Evolutionary conservation across 2,113 vertebrate genomes (phyloP).

Genomic region (Harpagus bidentatus): DNA sequence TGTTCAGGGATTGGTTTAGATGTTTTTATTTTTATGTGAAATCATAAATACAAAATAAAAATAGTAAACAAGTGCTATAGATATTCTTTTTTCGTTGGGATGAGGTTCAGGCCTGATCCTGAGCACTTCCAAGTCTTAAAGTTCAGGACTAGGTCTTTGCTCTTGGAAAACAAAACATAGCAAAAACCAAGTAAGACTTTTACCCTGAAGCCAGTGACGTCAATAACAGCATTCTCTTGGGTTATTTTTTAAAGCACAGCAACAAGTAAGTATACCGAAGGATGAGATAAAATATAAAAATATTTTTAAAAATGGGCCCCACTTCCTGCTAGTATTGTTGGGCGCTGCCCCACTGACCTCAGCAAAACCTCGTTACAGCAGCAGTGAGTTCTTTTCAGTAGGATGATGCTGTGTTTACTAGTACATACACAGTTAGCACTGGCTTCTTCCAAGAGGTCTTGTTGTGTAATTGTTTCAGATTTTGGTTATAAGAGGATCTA

Average conservation of each 20-base stretch:
- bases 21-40: conserved; percentile 51
- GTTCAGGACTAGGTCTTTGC: not conserved
- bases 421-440: not conserved
- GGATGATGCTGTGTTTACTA: not conserved
- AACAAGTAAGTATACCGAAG: not conserved
- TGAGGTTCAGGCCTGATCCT: not conserved
- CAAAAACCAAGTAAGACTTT: not conserved
- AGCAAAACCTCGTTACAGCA: not conserved
- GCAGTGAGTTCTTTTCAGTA: not conserved
- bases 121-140: not conserved
- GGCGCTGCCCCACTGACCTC: not conserved
- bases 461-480: not conserved
- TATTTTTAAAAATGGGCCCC: not conserved
- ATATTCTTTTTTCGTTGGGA: not conserved
- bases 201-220: not conserved
- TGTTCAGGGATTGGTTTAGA: not conserved
- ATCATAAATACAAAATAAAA: conserved; percentile 63
- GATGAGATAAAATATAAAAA: not conserved
- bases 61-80: conserved; percentile 51
- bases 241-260: not conserved
- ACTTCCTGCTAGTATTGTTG: not conserved
- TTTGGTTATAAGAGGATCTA: not conserved
- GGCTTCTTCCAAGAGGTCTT: not conserved
- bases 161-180: not conserved
- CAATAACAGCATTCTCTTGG: not conserved